A percentile compares a stretch with the other conserved stretches of the same genome.
These are phyloP conservation scores for Cacoxenus indagator DNA, from an alignment of 2,888 invertebrate species.

Conservation along the genomic window DNA sequence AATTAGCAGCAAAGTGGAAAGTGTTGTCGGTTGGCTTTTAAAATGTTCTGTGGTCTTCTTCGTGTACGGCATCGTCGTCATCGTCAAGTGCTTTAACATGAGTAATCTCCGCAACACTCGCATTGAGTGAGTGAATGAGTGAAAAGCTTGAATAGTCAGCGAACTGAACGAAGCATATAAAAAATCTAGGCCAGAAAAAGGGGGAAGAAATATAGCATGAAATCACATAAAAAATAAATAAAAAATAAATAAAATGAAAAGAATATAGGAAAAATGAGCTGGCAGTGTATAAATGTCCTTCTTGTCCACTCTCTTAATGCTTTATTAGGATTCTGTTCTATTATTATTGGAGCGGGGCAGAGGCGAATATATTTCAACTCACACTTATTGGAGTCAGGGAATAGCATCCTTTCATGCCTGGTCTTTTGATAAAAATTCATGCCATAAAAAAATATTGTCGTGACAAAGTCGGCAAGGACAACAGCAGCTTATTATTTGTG, in stretches of 20 bases:
- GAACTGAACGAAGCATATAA: not conserved
- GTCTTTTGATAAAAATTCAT: constrained; percentile 13
- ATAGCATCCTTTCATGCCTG: constrained; percentile 9
- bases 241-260: not conserved
- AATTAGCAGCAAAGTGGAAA: constrained; percentile 63
- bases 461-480: not conserved
- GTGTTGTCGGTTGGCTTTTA: constrained; percentile 62
- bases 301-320: constrained; percentile 1
- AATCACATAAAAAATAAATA: not conserved
- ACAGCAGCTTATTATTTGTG: not conserved
- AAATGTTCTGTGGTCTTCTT: constrained; percentile 57
- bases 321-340: constrained; percentile 4
- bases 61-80: not conserved
- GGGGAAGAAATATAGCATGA: too few species aligned
- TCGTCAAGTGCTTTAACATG: constrained; percentile 5
- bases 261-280: not conserved
- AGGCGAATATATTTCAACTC: not conserved
- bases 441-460: not conserved
- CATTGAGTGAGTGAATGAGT: constrained; percentile 1
- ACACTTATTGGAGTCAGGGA: not conserved
- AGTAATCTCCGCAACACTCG: constrained; percentile 4
- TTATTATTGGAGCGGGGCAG: constrained; percentile 1
- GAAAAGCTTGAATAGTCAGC: not conserved
- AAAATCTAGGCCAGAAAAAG: not conserved
- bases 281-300: constrained; percentile 18